Evolutionary conservation across 2,888 invertebrate genomes (phyloP).

Genomic region (Ephialtes manifestator): DNA sequence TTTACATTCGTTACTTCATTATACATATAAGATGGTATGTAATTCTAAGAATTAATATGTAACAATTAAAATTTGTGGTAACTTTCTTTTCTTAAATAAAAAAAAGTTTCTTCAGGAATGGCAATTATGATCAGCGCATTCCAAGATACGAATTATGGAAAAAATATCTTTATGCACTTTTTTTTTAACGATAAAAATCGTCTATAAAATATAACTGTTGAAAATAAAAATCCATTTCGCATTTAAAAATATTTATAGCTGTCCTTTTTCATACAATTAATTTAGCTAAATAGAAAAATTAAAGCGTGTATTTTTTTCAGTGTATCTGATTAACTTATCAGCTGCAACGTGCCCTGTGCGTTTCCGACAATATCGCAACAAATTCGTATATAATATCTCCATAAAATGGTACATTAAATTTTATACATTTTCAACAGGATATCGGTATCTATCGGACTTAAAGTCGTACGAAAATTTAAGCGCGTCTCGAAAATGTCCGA

Average conservation of each 20-base stretch:
- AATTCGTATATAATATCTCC: constrained; percentile 13
- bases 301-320: background rate
- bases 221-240: background rate
- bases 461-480: background rate
- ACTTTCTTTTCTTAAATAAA: background rate
- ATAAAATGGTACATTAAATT: constrained; percentile 24
- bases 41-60: background rate
- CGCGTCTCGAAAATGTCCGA: background rate
- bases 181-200: no score
- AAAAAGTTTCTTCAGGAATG: background rate
- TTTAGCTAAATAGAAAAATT: background rate
- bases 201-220: no score
- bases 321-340: background rate
- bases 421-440: constrained; percentile 14
- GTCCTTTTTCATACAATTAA: background rate
- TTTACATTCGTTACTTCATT: background rate
- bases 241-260: background rate
- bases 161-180: background rate
- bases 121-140: background rate
- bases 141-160: background rate
- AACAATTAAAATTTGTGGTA: background rate
- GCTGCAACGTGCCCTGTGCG: background rate
- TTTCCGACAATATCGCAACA: constrained; percentile 2
- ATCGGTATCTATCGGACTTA: background rate
- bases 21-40: background rate